Evolutionary conservation across 2,113 vertebrate species (phyloP), one percentile per base, ranked within the genome.

Genomic region (Clupea harengus): DNA sequence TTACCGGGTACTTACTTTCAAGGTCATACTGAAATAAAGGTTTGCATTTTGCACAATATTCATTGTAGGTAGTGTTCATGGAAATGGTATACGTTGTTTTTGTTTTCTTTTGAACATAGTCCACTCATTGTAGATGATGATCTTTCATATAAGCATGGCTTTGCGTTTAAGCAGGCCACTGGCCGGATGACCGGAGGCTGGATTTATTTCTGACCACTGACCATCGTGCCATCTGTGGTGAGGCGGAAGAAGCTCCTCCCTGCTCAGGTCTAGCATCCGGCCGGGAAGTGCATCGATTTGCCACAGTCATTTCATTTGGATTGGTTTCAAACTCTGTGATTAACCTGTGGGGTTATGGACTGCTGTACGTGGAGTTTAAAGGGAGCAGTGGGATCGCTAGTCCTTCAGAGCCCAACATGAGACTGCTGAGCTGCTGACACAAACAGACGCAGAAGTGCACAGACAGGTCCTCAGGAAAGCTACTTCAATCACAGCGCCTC

Each of bases 11-110:
- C 15, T 17, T 15, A 75, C 11, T 75, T 75, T 17, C 13, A 75
- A 75, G 67, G 28, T 75, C 28, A 72, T 32, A 75, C 13, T 32
- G 17, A 32, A 15, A 32, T 75, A 32, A 32, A 75, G 67, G 67
- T 75, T 75, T 75, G 67, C 67, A 75, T 39, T 75, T 75, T 75
- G 67, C 67, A 75, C 67, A 75, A 32, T 75, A 32, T 75, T 75
- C 0, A 75, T 32, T 39, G 25, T 75, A 75, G 64, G n/a, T 72
- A 28, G 64, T 32, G 8, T 72, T 32, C 20, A 60, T n/a, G 22
- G 32, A 32, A 72, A 32, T 32, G 64, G 9, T 6, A 72, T 25
- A 25, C 25, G 0, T 72, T 72, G 50, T 75, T 39, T 75, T 39
- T 75, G 25, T 17, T 75, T 75, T 39, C 11, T 17, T 75, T 75